Evolutionary conservation across 2,888 invertebrate genomes (phyloP).

Genomic region (Campopleginae sp.): DNA sequence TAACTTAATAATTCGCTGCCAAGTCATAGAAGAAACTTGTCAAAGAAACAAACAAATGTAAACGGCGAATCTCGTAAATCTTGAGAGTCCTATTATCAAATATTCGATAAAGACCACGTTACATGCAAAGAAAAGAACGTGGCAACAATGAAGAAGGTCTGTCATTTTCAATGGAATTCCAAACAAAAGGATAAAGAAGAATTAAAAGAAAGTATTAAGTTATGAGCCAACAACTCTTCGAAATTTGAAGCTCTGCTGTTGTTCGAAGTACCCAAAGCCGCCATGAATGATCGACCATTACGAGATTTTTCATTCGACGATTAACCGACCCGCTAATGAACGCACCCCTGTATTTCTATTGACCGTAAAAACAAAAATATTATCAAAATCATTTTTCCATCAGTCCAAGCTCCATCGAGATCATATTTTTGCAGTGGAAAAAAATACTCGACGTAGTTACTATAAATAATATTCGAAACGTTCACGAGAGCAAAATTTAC

Average conservation of each 20-base stretch:
- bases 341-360: too few relatives aligned
- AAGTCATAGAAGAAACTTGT: background rate
- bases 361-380: too few relatives aligned
- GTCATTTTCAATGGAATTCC: background rate
- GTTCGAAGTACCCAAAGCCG: background rate
- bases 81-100: background rate
- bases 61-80: background rate
- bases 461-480: too few relatives aligned
- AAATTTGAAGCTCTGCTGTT: background rate
- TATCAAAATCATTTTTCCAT: too few relatives aligned
- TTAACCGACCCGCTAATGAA: background rate
- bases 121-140: background rate
- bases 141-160: background rate
- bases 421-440: too few relatives aligned
- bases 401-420: too few relatives aligned
- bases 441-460: too few relatives aligned
- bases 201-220: background rate
- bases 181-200: background rate
- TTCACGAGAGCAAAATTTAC: too few relatives aligned
- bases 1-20: background rate
- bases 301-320: background rate
- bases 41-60: background rate
- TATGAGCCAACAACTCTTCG: background rate
- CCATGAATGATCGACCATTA: background rate
- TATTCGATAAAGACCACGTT: background rate